A percentile compares a stretch with the other conserved stretches of the same genome.
Evolutionary conservation across 1,140 invertebrate genomes (phyloP).

Genomic region (Bombyx mandarina): DNA sequence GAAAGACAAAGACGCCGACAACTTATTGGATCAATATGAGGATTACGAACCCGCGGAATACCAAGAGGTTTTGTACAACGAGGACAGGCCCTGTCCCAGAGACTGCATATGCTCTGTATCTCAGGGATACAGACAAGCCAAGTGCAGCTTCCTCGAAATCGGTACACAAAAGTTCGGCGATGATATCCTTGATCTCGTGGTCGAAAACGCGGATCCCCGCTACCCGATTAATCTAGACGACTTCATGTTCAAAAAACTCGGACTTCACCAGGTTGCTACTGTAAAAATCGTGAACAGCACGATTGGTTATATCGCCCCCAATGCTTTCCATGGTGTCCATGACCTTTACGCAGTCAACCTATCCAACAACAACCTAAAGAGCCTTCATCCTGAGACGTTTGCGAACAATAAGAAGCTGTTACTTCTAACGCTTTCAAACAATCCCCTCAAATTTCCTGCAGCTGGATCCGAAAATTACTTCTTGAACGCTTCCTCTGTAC

Average conservation of each 20-base stretch:
- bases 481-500: constrained; percentile 73
- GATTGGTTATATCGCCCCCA: constrained; percentile 68
- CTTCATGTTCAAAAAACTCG: constrained; percentile 72
- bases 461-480: constrained; percentile 62
- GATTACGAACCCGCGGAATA: constrained; percentile 53
- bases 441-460: constrained; percentile 73
- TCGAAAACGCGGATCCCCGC: constrained; percentile 71
- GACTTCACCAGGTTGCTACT: constrained; percentile 71
- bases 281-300: constrained; percentile 70
- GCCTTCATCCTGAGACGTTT: constrained; percentile 77
- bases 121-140: constrained; percentile 60
- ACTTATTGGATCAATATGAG: constrained; percentile 48
- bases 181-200: constrained; percentile 73
- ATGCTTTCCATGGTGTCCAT: constrained; percentile 76
- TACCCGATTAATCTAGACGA: constrained; percentile 69
- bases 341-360: constrained; percentile 78
- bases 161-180: constrained; percentile 73
- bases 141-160: constrained; percentile 70
- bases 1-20: constrained; percentile 39
- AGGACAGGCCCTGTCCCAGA: constrained; percentile 65
- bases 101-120: constrained; percentile 66
- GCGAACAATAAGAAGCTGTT: constrained; percentile 75
- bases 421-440: constrained; percentile 77
- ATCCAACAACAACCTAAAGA: constrained; percentile 74
- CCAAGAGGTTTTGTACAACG: constrained; percentile 62